Conservation (phyloP, 2,888 invertebrate genomes). For the Steromphala cineraria region DNA sequence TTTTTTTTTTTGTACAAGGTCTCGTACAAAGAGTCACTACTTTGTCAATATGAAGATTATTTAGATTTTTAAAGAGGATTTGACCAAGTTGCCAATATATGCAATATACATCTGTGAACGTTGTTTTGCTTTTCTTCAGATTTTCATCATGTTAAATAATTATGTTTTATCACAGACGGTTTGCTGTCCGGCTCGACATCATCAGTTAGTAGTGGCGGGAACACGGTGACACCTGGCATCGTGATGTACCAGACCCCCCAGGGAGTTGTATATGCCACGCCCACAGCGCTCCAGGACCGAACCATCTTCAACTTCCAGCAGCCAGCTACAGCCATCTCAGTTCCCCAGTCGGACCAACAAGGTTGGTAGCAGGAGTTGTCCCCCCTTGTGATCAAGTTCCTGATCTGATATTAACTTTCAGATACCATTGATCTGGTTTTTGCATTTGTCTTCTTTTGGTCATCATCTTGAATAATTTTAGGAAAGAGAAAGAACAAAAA, state of each 20-base stretch:
- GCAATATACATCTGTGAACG: no score
- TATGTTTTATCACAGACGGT: not conserved
- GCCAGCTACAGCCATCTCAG: slow-evolving; percentile 55
- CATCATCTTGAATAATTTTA: not conserved
- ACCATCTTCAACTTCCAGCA: slow-evolving; percentile 74
- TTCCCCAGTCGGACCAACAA: slow-evolving; percentile 46
- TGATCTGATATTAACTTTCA: no score
- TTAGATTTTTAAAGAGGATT: no score
- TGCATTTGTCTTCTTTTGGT: not conserved
- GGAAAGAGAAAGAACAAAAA: no score
- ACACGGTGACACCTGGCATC: slow-evolving; percentile 65
- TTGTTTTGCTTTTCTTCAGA: no score
- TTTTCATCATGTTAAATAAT: no score
- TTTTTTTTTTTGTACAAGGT: no score
- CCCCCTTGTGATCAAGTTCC: not conserved
- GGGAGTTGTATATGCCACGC: slow-evolving; percentile 75
- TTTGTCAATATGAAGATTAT: no score
- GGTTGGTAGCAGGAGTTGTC: slow-evolving; percentile 23
- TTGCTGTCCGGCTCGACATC: slow-evolving; percentile 19
- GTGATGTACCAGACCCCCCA: slow-evolving; percentile 76
- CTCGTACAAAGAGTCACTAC: no score
- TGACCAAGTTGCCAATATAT: no score
- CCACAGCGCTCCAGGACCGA: slow-evolving; percentile 64
- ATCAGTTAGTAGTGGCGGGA: not conserved
- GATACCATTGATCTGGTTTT: no score